phyloP scores from a whole-genome alignment of 2,888 invertebrate species.

The Cosmia trapezina region DNA sequence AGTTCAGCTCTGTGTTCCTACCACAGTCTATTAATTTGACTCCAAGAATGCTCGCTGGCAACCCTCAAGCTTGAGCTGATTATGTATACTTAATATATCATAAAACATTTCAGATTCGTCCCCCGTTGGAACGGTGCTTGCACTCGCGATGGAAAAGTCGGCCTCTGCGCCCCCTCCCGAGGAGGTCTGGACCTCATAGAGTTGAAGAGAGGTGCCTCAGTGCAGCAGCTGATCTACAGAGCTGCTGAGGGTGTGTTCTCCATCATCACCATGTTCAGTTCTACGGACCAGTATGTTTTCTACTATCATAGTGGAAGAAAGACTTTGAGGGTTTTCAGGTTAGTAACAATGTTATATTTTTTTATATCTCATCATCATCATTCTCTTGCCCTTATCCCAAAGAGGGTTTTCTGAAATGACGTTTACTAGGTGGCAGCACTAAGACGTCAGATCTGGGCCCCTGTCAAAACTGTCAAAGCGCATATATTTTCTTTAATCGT shows the following conservation, averaged over 20 bases:
- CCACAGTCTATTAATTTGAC: no score
- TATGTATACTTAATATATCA: neutral
- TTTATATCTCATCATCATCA: no score
- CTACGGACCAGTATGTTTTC: conserved; percentile 97
- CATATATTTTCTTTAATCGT: no score
- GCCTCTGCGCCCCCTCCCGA: conserved; percentile 97
- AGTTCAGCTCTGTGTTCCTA: no score
- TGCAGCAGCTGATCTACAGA: conserved; percentile 97
- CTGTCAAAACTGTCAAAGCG: no score
- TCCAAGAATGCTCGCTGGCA: no score
- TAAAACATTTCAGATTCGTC: conserved; percentile 91
- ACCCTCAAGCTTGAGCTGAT: neutral
- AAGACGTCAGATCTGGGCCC: no score
- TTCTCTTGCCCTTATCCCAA: no score
- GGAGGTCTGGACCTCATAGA: conserved; percentile 98
- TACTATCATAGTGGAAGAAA: conserved; percentile 99
- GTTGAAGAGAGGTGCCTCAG: conserved; percentile 96
- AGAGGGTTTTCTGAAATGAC: no score
- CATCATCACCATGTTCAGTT: conserved; percentile 98
- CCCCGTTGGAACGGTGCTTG: conserved; percentile 98
- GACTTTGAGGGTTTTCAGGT: conserved; percentile 97
- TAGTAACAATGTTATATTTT: conserved; percentile 26
- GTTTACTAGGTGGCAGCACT: no score
- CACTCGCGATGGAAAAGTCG: conserved; percentile 96
- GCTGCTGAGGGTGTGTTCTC: conserved; percentile 99